Base-by-base conservation (phyloP, 92 coral and sea anemone genomes). In the Montipora capitata region DNA sequence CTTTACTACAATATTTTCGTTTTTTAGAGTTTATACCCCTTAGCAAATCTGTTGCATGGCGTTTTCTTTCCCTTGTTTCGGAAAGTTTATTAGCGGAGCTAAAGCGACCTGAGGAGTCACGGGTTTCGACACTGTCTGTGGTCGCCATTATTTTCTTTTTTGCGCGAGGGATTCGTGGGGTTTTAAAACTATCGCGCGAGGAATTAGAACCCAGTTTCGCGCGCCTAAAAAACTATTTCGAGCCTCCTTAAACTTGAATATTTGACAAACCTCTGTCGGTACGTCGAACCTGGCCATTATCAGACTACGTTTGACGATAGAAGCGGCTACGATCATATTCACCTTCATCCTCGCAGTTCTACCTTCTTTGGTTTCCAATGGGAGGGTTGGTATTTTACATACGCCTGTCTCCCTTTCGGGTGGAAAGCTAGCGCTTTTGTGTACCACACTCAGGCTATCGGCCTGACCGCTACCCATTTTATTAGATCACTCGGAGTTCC, bases 401-500 rank as follows among this genome's bases (percentile, higher is more conserved):
- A 81, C 78, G 71, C 74, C 68, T 27, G 77, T 6, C 74, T 88
- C 35, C 35, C 35, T 27, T 27, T 88, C 43, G 92, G 92, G 0
- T 76, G 89, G 89, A 76, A 85, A 18, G 89, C 89, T 3, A 85
- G 83, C 20, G 84, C 90, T 4, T 77, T 14, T 35, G 15, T 77
- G 2, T 86, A 52, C 65, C 39, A 85, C 69, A 9, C 48, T n/a
- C n/a, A n/a, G n/a, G n/a, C n/a, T 35, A 16, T 85, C 49, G 83
- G 89, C 13, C 13, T 76, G 27, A 62, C 76, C 1, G 83, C 89
- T 2, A 85, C 89, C 11, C 48, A 51, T 76, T 76, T 9, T 12
- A 66, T 85, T 7, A 15, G 83, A 5, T 85, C 89, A 6, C 42
- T 49, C 10, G 90, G 90, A 3, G 78, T 77, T 0, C 90, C 90